Percentiles rank a stretch among this genome's conserved stretches.
These are phyloP conservation scores for Apoda limacodes DNA, from an alignment of 2,888 invertebrate genomes.

Conservation along the genomic window DNA sequence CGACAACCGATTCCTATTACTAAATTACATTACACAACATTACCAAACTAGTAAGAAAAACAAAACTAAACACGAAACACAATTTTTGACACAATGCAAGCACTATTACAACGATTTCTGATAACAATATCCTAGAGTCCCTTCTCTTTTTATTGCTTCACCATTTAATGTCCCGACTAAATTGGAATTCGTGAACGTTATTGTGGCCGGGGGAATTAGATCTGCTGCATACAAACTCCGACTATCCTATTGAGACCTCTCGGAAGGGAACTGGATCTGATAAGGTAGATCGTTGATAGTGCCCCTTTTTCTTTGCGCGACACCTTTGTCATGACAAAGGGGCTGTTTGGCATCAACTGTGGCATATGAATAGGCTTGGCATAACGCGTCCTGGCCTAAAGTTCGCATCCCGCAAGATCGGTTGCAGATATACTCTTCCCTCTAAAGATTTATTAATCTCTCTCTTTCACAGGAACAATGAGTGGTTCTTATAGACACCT, in stretches of 20 bases:
- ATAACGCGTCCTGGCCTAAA: conserved; percentile 60
- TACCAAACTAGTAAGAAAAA: too few relatives aligned
- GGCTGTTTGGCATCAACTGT: conserved; percentile 62
- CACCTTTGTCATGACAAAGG: conserved; percentile 69
- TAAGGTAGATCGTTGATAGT: conserved; percentile 66
- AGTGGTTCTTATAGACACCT: conserved; percentile 62
- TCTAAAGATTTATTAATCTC: conserved; percentile 69
- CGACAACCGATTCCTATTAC: too few relatives aligned
- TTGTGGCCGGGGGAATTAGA: conserved; percentile 63
- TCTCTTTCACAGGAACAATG: conserved; percentile 61
- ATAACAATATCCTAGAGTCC: too few relatives aligned
- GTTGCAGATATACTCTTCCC: conserved; percentile 58
- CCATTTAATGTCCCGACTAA: conserved; percentile 42
- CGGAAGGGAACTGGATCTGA: conserved; percentile 68
- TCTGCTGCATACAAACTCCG: conserved; percentile 57
- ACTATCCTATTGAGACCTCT: conserved; percentile 65
- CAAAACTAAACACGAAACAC: too few relatives aligned
- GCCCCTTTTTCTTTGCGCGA: conserved; percentile 66
- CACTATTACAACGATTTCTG: too few relatives aligned
- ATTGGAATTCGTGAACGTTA: conserved; percentile 56
- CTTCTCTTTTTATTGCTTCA: conserved; percentile 38
- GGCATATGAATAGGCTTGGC: conserved; percentile 68
- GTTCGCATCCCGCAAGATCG: conserved; percentile 65
- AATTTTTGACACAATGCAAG: too few relatives aligned
- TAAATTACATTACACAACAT: too few relatives aligned